phyloP scores from a whole-genome alignment of 2,797 vertebrate genomes.

The Characodon lateralis region DNA sequence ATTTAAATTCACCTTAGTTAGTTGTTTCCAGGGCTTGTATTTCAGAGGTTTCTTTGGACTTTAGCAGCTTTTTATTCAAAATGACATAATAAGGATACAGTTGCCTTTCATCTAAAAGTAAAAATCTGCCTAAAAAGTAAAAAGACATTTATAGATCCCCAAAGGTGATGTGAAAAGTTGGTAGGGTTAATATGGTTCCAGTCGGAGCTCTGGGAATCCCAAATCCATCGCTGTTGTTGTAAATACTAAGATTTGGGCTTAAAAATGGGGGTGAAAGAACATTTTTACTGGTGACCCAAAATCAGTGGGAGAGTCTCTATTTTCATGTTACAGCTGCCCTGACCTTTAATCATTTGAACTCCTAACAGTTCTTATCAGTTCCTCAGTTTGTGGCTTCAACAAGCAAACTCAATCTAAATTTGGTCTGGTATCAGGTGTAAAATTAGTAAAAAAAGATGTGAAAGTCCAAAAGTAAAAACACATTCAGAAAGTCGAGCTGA shows the following conservation, averaged over 20 bases:
- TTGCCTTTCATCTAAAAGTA: neutral
- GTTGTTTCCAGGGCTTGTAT: neutral
- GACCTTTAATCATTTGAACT: neutral
- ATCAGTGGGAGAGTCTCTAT: neutral
- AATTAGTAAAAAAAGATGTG: neutral
- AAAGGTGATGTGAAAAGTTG: too few relatives aligned
- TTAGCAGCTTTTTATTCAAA: neutral
- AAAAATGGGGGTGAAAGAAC: neutral
- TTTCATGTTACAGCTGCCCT: neutral
- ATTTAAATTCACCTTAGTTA: neutral
- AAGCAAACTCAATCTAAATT: neutral
- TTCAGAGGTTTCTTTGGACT: neutral
- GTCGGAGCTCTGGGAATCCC: too few relatives aligned
- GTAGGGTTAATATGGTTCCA: too few relatives aligned
- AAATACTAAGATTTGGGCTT: too few relatives aligned
- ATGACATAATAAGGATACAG: neutral
- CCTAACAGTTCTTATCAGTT: neutral
- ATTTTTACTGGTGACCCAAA: neutral
- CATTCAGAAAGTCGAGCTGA: too few relatives aligned
- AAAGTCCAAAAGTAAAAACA: too few relatives aligned
- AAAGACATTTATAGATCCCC: too few relatives aligned
- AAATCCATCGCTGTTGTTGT: too few relatives aligned
- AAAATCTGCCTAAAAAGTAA: neutral
- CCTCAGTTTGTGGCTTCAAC: neutral
- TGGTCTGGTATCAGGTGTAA: neutral